Evolutionary conservation across 2,888 invertebrate genomes (phyloP), one percentile per base, ranked within the genome.

Genomic region (Atethmia centrago): DNA sequence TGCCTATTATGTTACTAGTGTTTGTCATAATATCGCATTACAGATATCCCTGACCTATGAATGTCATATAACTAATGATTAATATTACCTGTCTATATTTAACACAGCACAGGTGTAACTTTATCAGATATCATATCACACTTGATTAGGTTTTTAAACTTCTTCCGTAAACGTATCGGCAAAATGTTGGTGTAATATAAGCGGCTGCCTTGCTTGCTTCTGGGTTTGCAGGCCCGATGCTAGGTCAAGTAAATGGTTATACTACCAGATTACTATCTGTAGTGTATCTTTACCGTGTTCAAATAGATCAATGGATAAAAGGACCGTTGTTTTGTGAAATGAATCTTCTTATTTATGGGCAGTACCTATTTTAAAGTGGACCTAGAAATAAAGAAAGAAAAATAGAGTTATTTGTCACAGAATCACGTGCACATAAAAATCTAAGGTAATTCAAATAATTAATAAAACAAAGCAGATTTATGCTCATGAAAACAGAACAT

Each of bases 11-110:
- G 21, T 74, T 74, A 21, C 21, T 21, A 19, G 31, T 49, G 14
- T 74, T 76, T 66, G 16, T 28, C 19, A 45, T 40, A 53, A 25
- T 74, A 62, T 51, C 21, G 51, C 45, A 25, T 64, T 25, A 58
- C 56, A 21, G n/a, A 31, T 64, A 53, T 12, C 31, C 53, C 31
- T 79, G 49, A 64, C 51, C 42, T 62, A 56, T 25, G 31, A 9
- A 42, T 51, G 19, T 36, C 28, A 1, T 47, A 10, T 9, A 47
- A 40, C 16, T 0, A 59, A 28, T 47, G 7, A 40, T 62, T 14
- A 12, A 10, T 72, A 51, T 16, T n/a, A 21, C 14, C 16, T 47
- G 36, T 45, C 31, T 19, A n/a, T n/a, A n/a, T n/a, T n/a, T n/a
- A n/a, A n/a, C n/a, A n/a, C n/a, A n/a, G n/a, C n/a, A 25, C 47